Evolutionary conservation across 1,140 invertebrate genomes (phyloP).

Genomic region (Leptinotarsa texana): DNA sequence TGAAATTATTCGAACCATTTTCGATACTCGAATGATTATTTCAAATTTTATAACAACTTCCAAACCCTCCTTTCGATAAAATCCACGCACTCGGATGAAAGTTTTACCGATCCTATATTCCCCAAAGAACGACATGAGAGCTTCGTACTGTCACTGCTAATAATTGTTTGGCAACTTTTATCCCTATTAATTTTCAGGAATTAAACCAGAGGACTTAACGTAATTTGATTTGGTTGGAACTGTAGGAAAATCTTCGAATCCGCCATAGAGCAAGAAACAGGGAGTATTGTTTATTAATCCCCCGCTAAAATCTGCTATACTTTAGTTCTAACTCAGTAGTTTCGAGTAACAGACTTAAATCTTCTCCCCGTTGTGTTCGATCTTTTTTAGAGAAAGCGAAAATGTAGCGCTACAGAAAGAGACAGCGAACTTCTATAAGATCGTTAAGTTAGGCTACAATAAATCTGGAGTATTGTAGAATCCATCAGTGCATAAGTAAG

Average conservation of each 20-base stretch:
- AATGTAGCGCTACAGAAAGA: slow-evolving; percentile 12
- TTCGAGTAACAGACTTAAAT: slow-evolving; percentile 28
- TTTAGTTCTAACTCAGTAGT: slow-evolving; percentile 35
- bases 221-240: slow-evolving; percentile 30
- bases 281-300: slow-evolving; percentile 33
- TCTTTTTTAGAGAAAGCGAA: slow-evolving; percentile 18
- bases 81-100: not conserved
- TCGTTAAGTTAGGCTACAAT: slow-evolving; percentile 32
- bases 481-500: slow-evolving; percentile 41
- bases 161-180: slow-evolving; percentile 31
- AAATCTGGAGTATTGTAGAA: slow-evolving; percentile 36
- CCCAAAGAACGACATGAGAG: slow-evolving; percentile 1
- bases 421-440: slow-evolving; percentile 26
- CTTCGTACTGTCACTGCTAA: slow-evolving; percentile 13
- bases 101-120: not conserved
- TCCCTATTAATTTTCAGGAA: slow-evolving; percentile 30
- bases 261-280: slow-evolving; percentile 26
- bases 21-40: too few species aligned
- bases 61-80: too few species aligned
- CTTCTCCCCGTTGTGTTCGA: slow-evolving; percentile 7
- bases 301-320: slow-evolving; percentile 27
- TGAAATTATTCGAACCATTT: too few species aligned
- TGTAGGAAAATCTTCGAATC: slow-evolving; percentile 29
- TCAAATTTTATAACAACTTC: too few species aligned
- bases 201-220: slow-evolving; percentile 23